Conservation (phyloP, 2,797 vertebrate species). For the Ctenopoma multispine region DNA sequence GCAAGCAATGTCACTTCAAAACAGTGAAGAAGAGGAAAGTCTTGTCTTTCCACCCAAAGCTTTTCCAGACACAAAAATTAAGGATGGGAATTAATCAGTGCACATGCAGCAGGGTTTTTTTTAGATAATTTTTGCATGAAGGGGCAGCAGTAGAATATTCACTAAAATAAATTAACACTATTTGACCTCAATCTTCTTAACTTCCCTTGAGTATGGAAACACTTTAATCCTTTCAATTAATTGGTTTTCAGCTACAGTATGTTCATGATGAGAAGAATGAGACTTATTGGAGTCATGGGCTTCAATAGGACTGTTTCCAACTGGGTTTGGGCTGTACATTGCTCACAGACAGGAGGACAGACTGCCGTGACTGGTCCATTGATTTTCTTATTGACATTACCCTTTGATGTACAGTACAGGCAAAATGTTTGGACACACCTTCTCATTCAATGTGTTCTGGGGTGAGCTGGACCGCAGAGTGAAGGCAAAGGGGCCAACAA, state of each 20-base stretch:
- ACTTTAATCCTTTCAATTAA: slow-evolving; percentile 82
- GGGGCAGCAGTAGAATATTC: slow-evolving; percentile 66
- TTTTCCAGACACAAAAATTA: slow-evolving; percentile 69
- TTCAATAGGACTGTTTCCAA: slow-evolving; percentile 30
- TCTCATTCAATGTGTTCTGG: too few species aligned
- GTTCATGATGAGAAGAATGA: slow-evolving; percentile 71
- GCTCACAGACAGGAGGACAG: slow-evolving; percentile 9
- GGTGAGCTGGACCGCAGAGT: too few species aligned
- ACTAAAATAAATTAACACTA: slow-evolving; percentile 77
- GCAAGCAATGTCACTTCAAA: slow-evolving; percentile 35
- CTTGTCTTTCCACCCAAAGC: slow-evolving; percentile 56
- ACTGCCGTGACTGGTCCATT: neutral
- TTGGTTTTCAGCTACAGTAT: slow-evolving; percentile 79
- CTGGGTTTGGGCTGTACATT: slow-evolving; percentile 27
- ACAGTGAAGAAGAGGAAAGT: slow-evolving; percentile 48
- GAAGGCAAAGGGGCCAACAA: too few species aligned
- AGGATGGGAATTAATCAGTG: slow-evolving; percentile 71
- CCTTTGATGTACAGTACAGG: too few species aligned
- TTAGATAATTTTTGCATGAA: slow-evolving; percentile 73
- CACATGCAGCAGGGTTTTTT: slow-evolving; percentile 56
- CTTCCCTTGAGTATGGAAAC: slow-evolving; percentile 73
- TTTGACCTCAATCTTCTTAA: slow-evolving; percentile 83
- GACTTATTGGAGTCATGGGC: slow-evolving; percentile 44
- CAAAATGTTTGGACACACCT: too few species aligned
- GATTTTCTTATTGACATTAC: neutral